phyloP scores from a whole-genome alignment of 2,113 vertebrate genomes.

The Rhegmatorhina hoffmannsi region DNA sequence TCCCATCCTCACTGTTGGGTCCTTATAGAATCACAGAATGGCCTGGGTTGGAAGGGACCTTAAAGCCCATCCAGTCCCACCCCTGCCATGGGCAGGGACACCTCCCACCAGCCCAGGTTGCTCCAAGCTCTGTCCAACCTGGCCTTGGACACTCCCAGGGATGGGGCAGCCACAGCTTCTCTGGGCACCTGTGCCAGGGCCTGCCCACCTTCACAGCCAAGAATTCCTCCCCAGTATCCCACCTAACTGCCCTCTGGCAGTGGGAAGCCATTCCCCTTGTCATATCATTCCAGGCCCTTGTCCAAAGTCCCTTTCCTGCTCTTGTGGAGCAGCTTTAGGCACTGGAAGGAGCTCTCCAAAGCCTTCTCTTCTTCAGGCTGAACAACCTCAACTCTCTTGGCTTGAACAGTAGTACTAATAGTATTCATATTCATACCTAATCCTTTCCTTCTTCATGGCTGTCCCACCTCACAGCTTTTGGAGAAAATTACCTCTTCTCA shows the following conservation, averaged over 20 bases:
- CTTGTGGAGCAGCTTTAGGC: not conserved
- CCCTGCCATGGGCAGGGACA: too few relatives aligned
- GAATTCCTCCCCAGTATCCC: not conserved
- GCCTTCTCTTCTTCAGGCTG: not conserved
- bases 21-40: not conserved
- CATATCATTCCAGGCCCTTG: not conserved
- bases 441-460: not conserved
- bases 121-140: not conserved
- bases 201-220: accelerated
- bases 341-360: not conserved
- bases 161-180: not conserved
- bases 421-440: not conserved
- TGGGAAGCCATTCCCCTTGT: not conserved
- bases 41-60: too few relatives aligned
- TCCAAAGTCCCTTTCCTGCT: not conserved
- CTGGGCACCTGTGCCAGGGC: not conserved
- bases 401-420: not conserved
- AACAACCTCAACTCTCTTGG: not conserved
- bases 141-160: not conserved
- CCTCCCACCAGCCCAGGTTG: too few relatives aligned
- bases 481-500: not conserved
- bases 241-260: not conserved
- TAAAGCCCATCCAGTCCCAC: too few relatives aligned
- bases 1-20: too few relatives aligned
- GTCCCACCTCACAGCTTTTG: not conserved